Evolutionary conservation across 37 sponge, comb jelly and placozoan genomes (phyloP).

Genomic region (Spongilla lacustris): DNA sequence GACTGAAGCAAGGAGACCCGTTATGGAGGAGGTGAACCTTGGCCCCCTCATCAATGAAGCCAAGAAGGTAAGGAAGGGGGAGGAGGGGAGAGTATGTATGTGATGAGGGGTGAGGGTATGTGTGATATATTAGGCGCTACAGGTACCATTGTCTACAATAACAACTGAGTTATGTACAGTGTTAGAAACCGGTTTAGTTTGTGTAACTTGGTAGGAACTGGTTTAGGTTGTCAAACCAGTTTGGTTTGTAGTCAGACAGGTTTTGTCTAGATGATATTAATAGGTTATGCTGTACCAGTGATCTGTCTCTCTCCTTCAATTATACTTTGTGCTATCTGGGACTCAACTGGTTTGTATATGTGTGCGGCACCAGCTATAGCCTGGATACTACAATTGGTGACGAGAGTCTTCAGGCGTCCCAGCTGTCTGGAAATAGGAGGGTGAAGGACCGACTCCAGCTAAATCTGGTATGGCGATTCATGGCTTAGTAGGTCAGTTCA

Average conservation of each 20-base stretch:
- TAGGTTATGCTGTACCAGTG: neutral
- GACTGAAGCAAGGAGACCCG: constrained; percentile 78
- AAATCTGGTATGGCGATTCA: neutral
- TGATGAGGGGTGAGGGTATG: too few species aligned
- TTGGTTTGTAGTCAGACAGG: neutral
- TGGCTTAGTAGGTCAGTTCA: neutral
- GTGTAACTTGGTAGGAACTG: neutral
- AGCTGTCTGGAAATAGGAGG: neutral
- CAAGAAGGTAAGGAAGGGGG: too few species aligned
- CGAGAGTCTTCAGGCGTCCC: neutral
- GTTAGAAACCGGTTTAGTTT: too few species aligned
- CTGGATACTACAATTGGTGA: neutral
- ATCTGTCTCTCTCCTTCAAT: neutral
- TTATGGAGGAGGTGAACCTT: constrained; percentile 66
- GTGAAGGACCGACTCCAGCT: neutral
- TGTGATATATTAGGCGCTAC: too few species aligned
- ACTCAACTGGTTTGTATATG: neutral
- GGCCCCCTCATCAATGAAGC: constrained; percentile 87
- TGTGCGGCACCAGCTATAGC: neutral
- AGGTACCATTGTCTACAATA: too few species aligned
- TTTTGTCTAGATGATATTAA: neutral
- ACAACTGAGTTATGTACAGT: too few species aligned
- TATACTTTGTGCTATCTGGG: neutral
- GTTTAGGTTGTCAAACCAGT: neutral
- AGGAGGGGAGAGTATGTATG: too few species aligned